Evolutionary conservation across 2,888 invertebrate genomes (phyloP), one percentile per base, ranked within the genome.

Genomic region (Acrobasis suavella): DNA sequence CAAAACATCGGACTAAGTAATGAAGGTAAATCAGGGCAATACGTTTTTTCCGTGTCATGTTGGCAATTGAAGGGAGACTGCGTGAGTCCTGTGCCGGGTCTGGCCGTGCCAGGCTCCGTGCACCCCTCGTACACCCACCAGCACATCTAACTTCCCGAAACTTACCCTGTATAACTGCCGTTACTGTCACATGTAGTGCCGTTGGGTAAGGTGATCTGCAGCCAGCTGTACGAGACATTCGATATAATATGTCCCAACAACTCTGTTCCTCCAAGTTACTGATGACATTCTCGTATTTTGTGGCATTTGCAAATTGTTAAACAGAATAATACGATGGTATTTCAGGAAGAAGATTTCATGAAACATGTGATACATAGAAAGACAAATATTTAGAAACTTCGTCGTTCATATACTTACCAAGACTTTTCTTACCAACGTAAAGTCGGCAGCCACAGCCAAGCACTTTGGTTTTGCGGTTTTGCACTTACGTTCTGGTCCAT

Each of bases 91-190:
- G 74, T 81, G 74, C 78, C 80, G 81, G 82, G 74, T 75, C 83
- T 77, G 70, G 80, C 84, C 79, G 87, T 86, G 79, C 91, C 91
- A 87, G 91, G 85, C 88, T 84, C 90, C 86, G 82, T 63, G 75
- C 73, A n/a, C 76, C 85, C 83, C 82, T 73, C 74, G 72, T 76
- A 56, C 56, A 42, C n/a, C 17, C 22, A 17, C 42, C 42, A 56
- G 14, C 17, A 42, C 17, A 17, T 14, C 17, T 38, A 39, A 12
- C 38, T 39, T 16, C 17, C 14, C 56, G 17, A 46, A 46, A 14
- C 7, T 14, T 12, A 10, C 6, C 12, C 46, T 14, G n/a, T 46
- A n/a, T 46, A 46, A n/a, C 12, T 46, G 14, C 14, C n/a, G n/a
- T 14, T 46, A 46, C 14, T 7, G 9, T 12, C n/a, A 42, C 56